Conservation (phyloP, 1,140 invertebrate genomes). For the Vanessa tameamea region DNA sequence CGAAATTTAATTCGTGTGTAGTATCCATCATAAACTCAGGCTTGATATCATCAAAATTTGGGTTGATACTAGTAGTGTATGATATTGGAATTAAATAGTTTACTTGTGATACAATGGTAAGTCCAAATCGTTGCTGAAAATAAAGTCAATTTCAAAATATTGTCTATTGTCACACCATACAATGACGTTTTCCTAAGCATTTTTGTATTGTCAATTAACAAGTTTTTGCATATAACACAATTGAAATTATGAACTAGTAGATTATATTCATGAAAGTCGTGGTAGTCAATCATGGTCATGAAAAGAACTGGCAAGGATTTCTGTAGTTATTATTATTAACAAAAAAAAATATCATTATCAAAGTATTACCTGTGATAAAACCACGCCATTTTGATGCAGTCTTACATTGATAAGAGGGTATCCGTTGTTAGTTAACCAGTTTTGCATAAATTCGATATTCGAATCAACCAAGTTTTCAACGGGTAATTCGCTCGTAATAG, state of each 20-base stretch:
- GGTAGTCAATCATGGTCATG: no score
- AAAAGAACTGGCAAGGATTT: slow-evolving; percentile 3
- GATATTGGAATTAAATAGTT: slow-evolving; percentile 58
- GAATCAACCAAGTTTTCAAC: slow-evolving; percentile 41
- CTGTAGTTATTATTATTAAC: not conserved
- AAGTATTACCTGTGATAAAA: slow-evolving; percentile 54
- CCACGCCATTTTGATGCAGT: slow-evolving; percentile 50
- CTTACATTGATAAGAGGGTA: slow-evolving; percentile 81
- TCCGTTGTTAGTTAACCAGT: slow-evolving; percentile 83
- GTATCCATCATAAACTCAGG: slow-evolving; percentile 45
- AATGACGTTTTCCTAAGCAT: no score
- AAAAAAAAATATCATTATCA: not conserved
- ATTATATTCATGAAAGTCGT: no score
- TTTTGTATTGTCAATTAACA: no score
- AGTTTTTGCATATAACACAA: no score
- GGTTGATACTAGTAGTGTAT: slow-evolving; percentile 55
- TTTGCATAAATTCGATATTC: slow-evolving; percentile 81
- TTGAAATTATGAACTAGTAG: no score
- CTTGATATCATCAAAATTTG: slow-evolving; percentile 55
- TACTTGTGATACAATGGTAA: slow-evolving; percentile 31
- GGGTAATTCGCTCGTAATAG: slow-evolving; percentile 45
- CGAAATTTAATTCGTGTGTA: slow-evolving; percentile 46
- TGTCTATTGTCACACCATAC: no score
- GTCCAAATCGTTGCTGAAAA: slow-evolving; percentile 60
- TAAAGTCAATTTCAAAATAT: not conserved